Conservation (phyloP, 2,797 vertebrate species). For the Spea hammondii region DNA sequence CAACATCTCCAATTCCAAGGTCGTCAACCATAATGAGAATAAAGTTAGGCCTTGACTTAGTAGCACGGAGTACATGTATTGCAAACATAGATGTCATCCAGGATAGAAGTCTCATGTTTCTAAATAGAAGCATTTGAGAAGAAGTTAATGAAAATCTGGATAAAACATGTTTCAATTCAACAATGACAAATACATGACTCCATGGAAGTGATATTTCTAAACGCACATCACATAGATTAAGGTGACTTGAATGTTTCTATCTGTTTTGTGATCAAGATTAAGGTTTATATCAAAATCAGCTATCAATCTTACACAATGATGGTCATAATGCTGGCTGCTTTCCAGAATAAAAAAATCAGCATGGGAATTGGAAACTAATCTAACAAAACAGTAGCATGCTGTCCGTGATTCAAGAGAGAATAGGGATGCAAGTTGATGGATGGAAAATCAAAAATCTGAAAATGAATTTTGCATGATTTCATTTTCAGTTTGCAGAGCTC, state of each 20-base stretch:
- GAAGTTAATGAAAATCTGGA: background rate
- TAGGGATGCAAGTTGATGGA: conserved; percentile 11
- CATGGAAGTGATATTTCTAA: background rate
- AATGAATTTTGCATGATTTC: conserved; percentile 31
- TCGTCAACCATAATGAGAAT: conserved; percentile 88
- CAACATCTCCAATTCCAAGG: conserved; percentile 87
- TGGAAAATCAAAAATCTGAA: conserved; percentile 11
- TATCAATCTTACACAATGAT: background rate
- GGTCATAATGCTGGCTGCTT: background rate
- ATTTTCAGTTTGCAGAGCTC: conserved; percentile 16
- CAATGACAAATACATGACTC: background rate
- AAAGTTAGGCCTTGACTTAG: conserved; percentile 69
- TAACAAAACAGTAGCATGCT: conserved; percentile 27
- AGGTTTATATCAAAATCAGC: background rate
- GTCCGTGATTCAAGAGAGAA: conserved; percentile 9
- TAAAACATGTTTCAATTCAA: background rate
- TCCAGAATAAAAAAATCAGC: conserved; percentile 9
- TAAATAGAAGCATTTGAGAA: conserved; percentile 13
- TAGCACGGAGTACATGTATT: background rate
- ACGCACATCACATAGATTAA: background rate
- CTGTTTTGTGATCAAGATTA: background rate
- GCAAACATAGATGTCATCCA: conserved; percentile 50
- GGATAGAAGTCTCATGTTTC: conserved; percentile 60
- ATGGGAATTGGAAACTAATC: conserved; percentile 25
- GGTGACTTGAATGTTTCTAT: background rate